A percentile compares a stretch with the other conserved stretches of the same genome.
Evolutionary conservation across 2,797 vertebrate species (phyloP).

Genomic region (Vespertilio murinus): DNA sequence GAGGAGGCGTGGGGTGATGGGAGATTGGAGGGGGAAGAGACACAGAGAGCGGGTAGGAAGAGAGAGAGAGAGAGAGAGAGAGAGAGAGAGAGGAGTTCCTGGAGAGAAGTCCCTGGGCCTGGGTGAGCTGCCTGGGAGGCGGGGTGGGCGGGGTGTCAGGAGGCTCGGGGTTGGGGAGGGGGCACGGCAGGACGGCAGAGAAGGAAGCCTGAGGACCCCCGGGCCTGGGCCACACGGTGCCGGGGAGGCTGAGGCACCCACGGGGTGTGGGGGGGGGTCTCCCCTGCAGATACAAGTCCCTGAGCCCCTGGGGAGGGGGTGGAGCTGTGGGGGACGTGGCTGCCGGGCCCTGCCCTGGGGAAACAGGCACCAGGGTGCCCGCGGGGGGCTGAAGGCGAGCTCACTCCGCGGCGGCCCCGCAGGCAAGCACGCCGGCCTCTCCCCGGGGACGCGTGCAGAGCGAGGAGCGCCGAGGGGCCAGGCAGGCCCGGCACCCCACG

Average conservation of each 20-base stretch:
- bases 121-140: background rate
- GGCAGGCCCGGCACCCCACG: accelerated
- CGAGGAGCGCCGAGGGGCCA: too few species aligned
- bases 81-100: too few species aligned
- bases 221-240: background rate
- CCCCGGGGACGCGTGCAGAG: background rate
- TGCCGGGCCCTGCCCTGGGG: background rate
- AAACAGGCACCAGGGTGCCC: background rate
- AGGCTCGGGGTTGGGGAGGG: too few species aligned
- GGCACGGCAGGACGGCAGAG: background rate
- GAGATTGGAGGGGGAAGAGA: background rate
- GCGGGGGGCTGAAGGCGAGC: too few species aligned
- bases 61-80: too few species aligned
- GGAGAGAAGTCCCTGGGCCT: accelerated
- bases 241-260: accelerated
- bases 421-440: background rate
- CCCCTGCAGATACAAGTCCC: background rate
- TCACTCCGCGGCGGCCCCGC: too few species aligned
- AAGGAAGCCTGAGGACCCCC: background rate
- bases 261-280: accelerated
- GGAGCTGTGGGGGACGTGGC: accelerated
- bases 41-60: too few species aligned
- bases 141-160: background rate
- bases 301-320: background rate
- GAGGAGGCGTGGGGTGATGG: too few species aligned